Evolutionary conservation across 2,888 invertebrate genomes (phyloP), one percentile per base, ranked within the genome.

Genomic region (Ochropacha duplaris): DNA sequence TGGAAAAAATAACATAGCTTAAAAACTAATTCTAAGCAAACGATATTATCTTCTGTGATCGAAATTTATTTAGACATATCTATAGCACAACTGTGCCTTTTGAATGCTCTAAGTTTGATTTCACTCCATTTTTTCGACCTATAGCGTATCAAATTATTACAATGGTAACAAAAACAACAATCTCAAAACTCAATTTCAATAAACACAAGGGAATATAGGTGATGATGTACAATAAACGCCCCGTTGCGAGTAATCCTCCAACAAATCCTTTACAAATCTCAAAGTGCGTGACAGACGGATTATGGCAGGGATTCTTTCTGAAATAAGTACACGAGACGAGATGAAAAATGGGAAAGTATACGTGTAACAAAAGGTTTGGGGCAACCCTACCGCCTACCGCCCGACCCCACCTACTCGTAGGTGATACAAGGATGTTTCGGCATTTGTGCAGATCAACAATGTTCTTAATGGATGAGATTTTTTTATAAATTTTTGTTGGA

Each of bases 271-370:
- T 26, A 52, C 59, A 52, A 64, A 71, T 60, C 61, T 67, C 64
- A 56, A 58, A 58, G 56, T 44, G 58, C 44, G 59, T 55, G 59
- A 68, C 61, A 65, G 76, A 71, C 65, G 69, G 74, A 76, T 80
- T 74, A 74, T 54, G 56, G 61, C 51, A 19, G 59, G 69, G 72
- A 71, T 73, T 72, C 60, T 66, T 67, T 44, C 44, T 44, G 44
- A 44, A 44, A 44, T 31, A 31, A 31, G 52, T 52, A 52, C 31
- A 31, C 31, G 62, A 59, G 74, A 66, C 70, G 69, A 66, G 67
- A 69, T 68, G 70, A 78, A 79, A 80, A 78, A 75, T 68, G 66
- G 73, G 71, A 66, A 72, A 81, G 78, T 72, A 76, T 69, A 69
- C 69, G 62, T 55, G 67, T 68, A 68, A 76, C 76, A 73, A 74